Conservation (phyloP, 2,888 invertebrate species). For the Anarsia innoxiella region DNA sequence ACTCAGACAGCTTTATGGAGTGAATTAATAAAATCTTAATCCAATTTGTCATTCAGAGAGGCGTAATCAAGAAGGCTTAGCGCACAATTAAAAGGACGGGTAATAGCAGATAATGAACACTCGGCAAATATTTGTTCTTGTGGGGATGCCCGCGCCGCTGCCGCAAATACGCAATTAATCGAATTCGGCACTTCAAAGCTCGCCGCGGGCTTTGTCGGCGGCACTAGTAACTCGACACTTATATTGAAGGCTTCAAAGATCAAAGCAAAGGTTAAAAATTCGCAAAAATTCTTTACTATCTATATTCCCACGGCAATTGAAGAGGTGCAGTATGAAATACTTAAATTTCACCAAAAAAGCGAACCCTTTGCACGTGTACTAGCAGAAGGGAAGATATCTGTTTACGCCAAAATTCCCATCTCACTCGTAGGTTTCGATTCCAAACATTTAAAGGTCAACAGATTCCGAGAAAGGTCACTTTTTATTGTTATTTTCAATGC, state of each 20-base stretch:
- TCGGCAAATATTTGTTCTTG: conserved; percentile 71
- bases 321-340: conserved; percentile 17
- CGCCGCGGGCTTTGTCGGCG: conserved; percentile 67
- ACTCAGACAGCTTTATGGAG: too few species aligned
- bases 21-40: conserved; percentile 13
- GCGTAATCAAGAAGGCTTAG: conserved; percentile 21
- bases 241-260: conserved; percentile 37
- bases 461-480: neutral
- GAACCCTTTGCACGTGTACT: too few species aligned
- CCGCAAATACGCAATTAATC: conserved; percentile 73
- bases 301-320: conserved; percentile 41
- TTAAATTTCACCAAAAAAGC: conserved; percentile 33
- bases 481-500: too few species aligned
- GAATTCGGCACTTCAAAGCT: conserved; percentile 70
- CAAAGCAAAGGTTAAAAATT: conserved; percentile 22
- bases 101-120: conserved; percentile 69
- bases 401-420: too few species aligned
- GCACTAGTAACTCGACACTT: conserved; percentile 55
- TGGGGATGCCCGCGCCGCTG: conserved; percentile 41
- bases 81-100: conserved; percentile 51
- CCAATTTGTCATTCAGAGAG: conserved; percentile 11
- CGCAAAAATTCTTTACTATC: conserved; percentile 37
- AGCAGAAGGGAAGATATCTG: too few species aligned
- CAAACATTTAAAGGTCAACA: too few species aligned
- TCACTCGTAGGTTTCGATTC: too few species aligned